Evolutionary conservation across 1,140 invertebrate genomes (phyloP).

Genomic region (Eriosoma lanigerum): DNA sequence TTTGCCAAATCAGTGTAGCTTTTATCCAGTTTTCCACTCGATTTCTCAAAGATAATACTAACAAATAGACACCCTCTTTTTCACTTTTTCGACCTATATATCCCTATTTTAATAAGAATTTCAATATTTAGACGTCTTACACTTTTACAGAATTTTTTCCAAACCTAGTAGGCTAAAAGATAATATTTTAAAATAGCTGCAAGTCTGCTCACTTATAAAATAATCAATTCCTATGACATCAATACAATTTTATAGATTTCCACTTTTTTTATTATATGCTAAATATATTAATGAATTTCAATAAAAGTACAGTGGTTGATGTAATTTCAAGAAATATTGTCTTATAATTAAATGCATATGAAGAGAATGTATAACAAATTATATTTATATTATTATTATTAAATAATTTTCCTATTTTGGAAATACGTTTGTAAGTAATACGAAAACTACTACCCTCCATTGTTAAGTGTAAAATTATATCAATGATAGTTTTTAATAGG

Average conservation of each 20-base stretch:
- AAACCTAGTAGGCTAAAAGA: background rate
- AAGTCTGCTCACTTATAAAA: background rate
- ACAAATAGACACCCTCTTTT: background rate
- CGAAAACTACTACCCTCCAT: too few species aligned
- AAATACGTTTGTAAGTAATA: too few species aligned
- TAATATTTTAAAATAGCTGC: background rate
- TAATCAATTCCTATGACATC: background rate
- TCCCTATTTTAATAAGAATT: background rate
- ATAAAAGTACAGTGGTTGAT: too few species aligned
- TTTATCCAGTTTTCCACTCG: conserved; percentile 39
- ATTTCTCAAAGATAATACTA: conserved; percentile 34
- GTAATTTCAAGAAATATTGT: too few species aligned
- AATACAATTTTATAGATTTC: background rate
- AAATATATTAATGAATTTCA: too few species aligned
- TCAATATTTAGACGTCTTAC: background rate
- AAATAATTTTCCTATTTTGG: too few species aligned
- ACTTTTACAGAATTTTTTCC: background rate
- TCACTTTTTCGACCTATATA: background rate
- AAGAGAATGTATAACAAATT: too few species aligned
- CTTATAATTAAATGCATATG: too few species aligned
- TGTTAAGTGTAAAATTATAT: too few species aligned
- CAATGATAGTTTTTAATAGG: too few species aligned
- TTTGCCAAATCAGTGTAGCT: conserved; percentile 13
- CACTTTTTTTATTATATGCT: too few species aligned
- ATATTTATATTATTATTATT: too few species aligned